These are phyloP conservation scores for Corythornis madagascariensis DNA, from an alignment of 2,113 vertebrate genomes.

Conservation along the genomic window DNA sequence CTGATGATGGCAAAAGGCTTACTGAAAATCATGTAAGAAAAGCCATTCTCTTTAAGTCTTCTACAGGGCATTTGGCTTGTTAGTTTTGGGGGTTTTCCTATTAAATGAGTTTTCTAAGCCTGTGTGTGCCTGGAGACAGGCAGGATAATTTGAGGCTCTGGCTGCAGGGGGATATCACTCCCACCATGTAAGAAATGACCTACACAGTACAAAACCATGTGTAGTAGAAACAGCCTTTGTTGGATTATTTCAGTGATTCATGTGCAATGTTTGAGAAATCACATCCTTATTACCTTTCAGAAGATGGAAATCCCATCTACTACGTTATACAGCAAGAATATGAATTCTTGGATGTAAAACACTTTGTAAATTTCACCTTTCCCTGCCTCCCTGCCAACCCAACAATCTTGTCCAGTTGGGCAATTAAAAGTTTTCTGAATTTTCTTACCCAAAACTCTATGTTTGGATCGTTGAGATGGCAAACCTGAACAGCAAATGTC, in stretches of 20 bases:
- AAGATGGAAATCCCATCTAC: neutral
- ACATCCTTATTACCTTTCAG: neutral
- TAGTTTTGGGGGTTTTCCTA: neutral
- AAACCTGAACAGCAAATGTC: neutral
- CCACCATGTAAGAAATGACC: neutral
- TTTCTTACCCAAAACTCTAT: neutral
- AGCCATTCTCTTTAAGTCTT: neutral
- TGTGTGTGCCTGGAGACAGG: neutral
- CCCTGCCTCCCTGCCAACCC: neutral
- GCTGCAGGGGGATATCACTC: neutral
- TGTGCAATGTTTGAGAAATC: neutral
- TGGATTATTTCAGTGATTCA: neutral
- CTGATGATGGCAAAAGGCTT: neutral
- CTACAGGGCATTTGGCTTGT: neutral
- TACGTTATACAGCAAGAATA: neutral
- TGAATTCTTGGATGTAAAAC: neutral
- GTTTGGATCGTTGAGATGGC: neutral
- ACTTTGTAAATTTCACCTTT: neutral
- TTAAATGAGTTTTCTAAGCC: neutral
- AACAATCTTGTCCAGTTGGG: neutral
- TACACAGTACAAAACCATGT: neutral
- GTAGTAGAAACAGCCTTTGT: neutral
- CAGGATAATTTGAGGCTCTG: neutral
- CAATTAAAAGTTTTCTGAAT: neutral
- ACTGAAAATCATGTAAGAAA: neutral